Conservation (phyloP, 2,888 invertebrate genomes). For the Actias luna region DNA sequence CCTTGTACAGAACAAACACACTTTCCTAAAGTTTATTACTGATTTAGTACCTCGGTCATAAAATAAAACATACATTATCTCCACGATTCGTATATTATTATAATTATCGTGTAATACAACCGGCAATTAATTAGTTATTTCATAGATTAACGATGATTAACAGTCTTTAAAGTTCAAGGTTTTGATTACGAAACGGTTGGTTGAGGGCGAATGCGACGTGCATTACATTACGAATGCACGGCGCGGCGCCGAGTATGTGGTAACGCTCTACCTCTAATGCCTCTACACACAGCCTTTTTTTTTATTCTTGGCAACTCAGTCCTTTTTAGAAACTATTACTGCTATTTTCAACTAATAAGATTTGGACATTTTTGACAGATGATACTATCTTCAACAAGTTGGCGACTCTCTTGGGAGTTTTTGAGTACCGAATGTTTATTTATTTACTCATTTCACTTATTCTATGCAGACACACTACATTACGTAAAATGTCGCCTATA, state of each 20-base stretch:
- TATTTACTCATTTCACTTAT: no score
- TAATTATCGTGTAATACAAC: neutral
- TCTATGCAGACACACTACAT: no score
- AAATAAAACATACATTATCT: neutral
- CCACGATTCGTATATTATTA: neutral
- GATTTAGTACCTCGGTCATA: neutral
- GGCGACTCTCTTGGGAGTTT: no score
- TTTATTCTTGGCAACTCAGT: no score
- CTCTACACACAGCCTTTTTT: no score
- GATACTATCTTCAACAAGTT: no score
- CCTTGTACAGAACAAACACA: no score
- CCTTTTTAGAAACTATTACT: no score
- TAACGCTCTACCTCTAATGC: neutral
- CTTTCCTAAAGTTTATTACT: neutral
- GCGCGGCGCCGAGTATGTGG: neutral
- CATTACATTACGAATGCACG: neutral
- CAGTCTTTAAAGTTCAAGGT: slow-evolving; percentile 2
- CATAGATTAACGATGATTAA: neutral
- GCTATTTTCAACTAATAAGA: no score
- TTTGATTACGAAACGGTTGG: slow-evolving; percentile 5
- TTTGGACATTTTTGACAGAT: no score
- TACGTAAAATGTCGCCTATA: no score
- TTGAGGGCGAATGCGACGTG: neutral
- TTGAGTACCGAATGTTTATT: no score
- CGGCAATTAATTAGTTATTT: neutral